A percentile compares a stretch with the other conserved stretches of the same genome.
Evolutionary conservation across 1,140 invertebrate genomes (phyloP).

Genomic region (Rhizoglyphus robini): DNA sequence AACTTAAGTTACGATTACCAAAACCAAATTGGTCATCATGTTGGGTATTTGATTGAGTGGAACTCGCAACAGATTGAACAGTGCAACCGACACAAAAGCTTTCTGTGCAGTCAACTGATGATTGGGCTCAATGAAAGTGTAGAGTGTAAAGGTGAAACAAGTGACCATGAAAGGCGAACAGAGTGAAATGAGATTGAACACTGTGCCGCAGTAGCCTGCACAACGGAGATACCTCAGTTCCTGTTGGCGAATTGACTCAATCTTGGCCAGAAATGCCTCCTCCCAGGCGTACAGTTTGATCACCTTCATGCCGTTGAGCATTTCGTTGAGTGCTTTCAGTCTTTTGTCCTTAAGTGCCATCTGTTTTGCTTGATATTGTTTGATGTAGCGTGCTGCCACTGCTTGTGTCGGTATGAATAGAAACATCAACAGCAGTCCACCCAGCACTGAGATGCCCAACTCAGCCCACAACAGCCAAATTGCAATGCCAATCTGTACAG

Average conservation of each 20-base stretch:
- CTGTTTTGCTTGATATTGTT: too few relatives aligned
- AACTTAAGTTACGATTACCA: constrained; percentile 38
- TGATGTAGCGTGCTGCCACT: constrained; percentile 32
- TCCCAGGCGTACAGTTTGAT: too few relatives aligned
- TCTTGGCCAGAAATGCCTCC: too few relatives aligned
- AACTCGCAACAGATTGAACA: constrained; percentile 80
- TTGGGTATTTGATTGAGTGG: constrained; percentile 50
- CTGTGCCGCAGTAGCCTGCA: constrained; percentile 19
- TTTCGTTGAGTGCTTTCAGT: constrained; percentile 33
- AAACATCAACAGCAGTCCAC: constrained; percentile 81
- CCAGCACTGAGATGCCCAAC: constrained; percentile 68
- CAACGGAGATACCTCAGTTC: constrained; percentile 24
- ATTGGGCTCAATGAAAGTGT: constrained; percentile 59
- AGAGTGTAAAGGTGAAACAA: constrained; percentile 68
- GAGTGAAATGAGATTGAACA: constrained; percentile 26
- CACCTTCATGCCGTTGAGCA: too few relatives aligned
- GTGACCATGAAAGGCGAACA: constrained; percentile 28
- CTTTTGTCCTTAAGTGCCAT: constrained; percentile 33
- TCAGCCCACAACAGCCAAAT: too few relatives aligned
- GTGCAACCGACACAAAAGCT: too few relatives aligned
- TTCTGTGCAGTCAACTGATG: constrained; percentile 71
- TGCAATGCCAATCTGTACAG: constrained; percentile 29
- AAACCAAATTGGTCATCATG: too few relatives aligned
- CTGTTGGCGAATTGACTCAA: constrained; percentile 23
- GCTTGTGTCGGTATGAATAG: too few relatives aligned